Evolutionary conservation across 2,888 invertebrate genomes (phyloP).

Genomic region (Fragum whitleyi): DNA sequence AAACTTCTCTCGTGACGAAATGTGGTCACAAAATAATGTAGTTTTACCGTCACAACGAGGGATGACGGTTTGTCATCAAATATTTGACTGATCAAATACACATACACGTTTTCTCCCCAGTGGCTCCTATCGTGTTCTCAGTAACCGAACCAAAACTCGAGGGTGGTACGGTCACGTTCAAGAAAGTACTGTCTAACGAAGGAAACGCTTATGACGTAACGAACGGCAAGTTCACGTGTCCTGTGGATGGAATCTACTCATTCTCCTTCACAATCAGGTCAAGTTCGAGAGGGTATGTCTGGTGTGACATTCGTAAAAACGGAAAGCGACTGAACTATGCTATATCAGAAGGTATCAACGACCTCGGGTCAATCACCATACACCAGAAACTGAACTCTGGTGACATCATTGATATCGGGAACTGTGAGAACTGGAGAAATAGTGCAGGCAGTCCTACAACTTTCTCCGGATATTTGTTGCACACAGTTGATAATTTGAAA

Average conservation of each 20-base stretch:
- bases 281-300: background rate
- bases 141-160: background rate
- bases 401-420: background rate
- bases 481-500: too few species aligned
- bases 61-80: too few species aligned
- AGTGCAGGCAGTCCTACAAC: too few species aligned
- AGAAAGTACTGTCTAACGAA: background rate
- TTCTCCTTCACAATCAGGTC: background rate
- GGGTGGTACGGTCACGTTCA: background rate
- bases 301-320: background rate
- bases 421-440: background rate
- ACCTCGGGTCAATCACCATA: background rate
- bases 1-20: too few species aligned
- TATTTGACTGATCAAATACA: too few species aligned
- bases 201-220: background rate
- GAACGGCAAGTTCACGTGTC: conserved; percentile 1
- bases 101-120: too few species aligned
- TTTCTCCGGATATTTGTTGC: too few species aligned
- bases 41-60: too few species aligned
- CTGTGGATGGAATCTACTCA: background rate
- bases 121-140: background rate
- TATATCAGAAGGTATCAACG: background rate
- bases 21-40: too few species aligned
- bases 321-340: background rate
- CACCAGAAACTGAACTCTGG: background rate